Conservation (phyloP, 2,113 vertebrate genomes). For the Paraplagusia blochii region DNA sequence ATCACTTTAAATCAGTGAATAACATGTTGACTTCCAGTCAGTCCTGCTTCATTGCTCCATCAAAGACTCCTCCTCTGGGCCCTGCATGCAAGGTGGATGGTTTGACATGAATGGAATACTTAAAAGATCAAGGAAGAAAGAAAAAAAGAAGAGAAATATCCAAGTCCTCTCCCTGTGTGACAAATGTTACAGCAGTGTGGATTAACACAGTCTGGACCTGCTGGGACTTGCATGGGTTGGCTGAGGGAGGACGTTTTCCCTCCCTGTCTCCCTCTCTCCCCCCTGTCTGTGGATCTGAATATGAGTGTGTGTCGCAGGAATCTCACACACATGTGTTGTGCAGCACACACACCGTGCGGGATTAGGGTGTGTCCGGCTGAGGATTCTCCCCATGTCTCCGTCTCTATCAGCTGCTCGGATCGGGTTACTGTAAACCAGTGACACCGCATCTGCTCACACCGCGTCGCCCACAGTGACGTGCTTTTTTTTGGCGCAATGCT, state of each 20-base stretch:
- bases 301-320: constrained; percentile 31
- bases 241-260: constrained; percentile 38
- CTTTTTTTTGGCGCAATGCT: constrained; percentile 40
- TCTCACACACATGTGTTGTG: constrained; percentile 43
- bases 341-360: constrained; percentile 32
- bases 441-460: constrained; percentile 1
- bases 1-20: not conserved
- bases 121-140: not conserved
- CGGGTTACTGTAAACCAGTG: constrained; percentile 34
- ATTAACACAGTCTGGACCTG: constrained; percentile 53
- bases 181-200: constrained; percentile 60
- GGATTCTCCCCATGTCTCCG: constrained; percentile 56
- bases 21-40: not conserved
- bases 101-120: constrained; percentile 21
- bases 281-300: constrained; percentile 5
- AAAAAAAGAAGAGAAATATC: constrained; percentile 7
- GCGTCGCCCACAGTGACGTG: constrained; percentile 17
- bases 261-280: constrained; percentile 1
- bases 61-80: not conserved
- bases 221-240: constrained; percentile 45
- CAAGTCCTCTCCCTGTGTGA: constrained; percentile 29
- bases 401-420: constrained; percentile 54
- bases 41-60: not conserved
- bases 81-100: not conserved
- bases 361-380: constrained; percentile 55